These are phyloP conservation scores for Busseola fusca DNA, from an alignment of 2,888 invertebrate species.

Conservation along the genomic window DNA sequence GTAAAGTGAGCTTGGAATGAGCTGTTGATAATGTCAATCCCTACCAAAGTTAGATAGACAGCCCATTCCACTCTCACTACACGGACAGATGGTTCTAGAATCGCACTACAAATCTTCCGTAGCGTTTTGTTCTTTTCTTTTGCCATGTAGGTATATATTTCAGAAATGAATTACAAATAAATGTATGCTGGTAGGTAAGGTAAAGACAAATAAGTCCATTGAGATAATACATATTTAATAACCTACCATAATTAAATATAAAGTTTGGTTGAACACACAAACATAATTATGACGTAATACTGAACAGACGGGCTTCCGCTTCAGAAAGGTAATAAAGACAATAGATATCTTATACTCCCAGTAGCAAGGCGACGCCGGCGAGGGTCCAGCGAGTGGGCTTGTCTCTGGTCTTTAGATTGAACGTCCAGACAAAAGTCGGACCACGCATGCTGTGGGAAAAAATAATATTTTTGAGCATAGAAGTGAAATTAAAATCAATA, in stretches of 20 bases:
- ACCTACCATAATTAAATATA: constrained; percentile 27
- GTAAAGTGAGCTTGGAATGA: too few relatives aligned
- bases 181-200: neutral
- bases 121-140: too few relatives aligned
- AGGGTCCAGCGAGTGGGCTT: constrained; percentile 97
- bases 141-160: neutral
- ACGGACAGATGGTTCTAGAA: too few relatives aligned
- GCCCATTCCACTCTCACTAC: too few relatives aligned
- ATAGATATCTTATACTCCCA: constrained; percentile 91
- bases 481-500: neutral
- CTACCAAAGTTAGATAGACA: too few relatives aligned
- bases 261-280: constrained; percentile 18
- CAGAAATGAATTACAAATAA: neutral
- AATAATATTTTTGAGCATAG: neutral
- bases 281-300: constrained; percentile 27
- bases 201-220: neutral
- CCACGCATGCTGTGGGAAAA: constrained; percentile 91
- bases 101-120: too few relatives aligned
- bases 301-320: constrained; percentile 4
- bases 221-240: constrained; percentile 50
- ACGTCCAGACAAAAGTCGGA: constrained; percentile 98
- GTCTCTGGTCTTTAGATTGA: constrained; percentile 96
- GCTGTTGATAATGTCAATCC: too few relatives aligned
- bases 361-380: constrained; percentile 96
- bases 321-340: neutral